Conservation (phyloP, 1,140 invertebrate genomes). For the Galleria mellonella region DNA sequence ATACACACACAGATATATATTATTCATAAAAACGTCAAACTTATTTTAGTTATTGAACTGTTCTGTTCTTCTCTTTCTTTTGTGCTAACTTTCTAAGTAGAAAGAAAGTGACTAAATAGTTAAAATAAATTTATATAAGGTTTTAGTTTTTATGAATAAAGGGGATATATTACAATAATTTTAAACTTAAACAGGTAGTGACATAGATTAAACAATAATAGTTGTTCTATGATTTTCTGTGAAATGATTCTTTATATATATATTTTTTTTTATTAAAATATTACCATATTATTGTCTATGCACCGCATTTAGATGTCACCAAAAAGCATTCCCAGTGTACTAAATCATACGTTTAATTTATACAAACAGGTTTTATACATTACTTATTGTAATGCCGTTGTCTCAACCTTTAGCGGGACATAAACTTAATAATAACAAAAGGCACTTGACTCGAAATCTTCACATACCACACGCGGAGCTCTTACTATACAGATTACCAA, state of each 20-base stretch:
- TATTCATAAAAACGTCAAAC: too few relatives aligned
- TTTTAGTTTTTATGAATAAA: too few relatives aligned
- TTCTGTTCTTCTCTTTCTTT: too few relatives aligned
- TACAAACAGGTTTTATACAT: slow-evolving; percentile 39
- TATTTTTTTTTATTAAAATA: slow-evolving; percentile 6
- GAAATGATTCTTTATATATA: too few relatives aligned
- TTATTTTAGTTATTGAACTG: too few relatives aligned
- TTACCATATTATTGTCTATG: slow-evolving; percentile 31
- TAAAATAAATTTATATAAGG: too few relatives aligned
- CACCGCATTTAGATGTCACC: slow-evolving; percentile 26
- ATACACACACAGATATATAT: too few relatives aligned
- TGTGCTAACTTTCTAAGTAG: too few relatives aligned
- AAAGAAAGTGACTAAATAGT: too few relatives aligned
- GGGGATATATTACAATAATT: too few relatives aligned
- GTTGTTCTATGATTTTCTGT: slow-evolving; percentile 1
- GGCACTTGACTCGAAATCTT: slow-evolving; percentile 51
- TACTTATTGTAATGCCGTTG: slow-evolving; percentile 17
- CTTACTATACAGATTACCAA: slow-evolving; percentile 8
- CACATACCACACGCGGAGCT: slow-evolving; percentile 29
- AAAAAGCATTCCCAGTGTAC: slow-evolving; percentile 47
- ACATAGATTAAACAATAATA: background rate
- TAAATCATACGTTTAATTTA: slow-evolving; percentile 43
- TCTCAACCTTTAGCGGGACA: slow-evolving; percentile 45
- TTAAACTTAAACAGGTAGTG: too few relatives aligned
- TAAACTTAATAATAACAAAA: slow-evolving; percentile 42